Evolutionary conservation across 1,140 invertebrate species (phyloP).

Genomic region (Plutomurus gul): DNA sequence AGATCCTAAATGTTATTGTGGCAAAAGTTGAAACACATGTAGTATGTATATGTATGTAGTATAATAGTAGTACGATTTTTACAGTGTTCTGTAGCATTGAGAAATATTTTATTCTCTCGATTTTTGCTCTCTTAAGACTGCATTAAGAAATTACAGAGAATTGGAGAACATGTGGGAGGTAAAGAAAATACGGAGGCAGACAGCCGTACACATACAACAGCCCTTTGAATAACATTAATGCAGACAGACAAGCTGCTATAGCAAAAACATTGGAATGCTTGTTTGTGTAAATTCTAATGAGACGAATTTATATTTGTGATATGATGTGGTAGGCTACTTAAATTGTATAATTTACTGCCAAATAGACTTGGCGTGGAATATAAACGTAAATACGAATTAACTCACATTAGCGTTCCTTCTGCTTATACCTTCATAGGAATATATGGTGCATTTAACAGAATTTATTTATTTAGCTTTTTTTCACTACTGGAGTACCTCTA

Average conservation of each 20-base stretch:
- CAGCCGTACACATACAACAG: too few relatives aligned
- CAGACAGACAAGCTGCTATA: neutral
- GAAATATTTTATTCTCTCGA: slow-evolving; percentile 17
- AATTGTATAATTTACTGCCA: neutral
- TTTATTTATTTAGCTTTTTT: too few relatives aligned
- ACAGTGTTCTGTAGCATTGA: neutral
- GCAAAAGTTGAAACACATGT: too few relatives aligned
- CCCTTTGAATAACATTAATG: too few relatives aligned
- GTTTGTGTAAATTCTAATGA: slow-evolving; percentile 1
- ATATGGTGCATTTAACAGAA: too few relatives aligned
- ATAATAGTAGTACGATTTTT: neutral
- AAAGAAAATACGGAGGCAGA: neutral
- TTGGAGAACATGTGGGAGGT: neutral
- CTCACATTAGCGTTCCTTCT: too few relatives aligned
- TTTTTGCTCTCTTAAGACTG: neutral
- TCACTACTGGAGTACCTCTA: too few relatives aligned
- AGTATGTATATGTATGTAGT: too few relatives aligned
- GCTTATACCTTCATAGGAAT: too few relatives aligned
- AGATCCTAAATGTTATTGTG: too few relatives aligned
- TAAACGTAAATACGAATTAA: neutral
- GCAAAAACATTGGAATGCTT: neutral
- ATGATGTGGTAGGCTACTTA: neutral
- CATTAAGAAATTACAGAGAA: neutral
- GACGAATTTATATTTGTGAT: neutral
- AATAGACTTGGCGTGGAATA: neutral